These are phyloP conservation scores for Speoplatyrhinus poulsoni DNA, from an alignment of 2,113 vertebrate genomes.

Conservation along the genomic window DNA sequence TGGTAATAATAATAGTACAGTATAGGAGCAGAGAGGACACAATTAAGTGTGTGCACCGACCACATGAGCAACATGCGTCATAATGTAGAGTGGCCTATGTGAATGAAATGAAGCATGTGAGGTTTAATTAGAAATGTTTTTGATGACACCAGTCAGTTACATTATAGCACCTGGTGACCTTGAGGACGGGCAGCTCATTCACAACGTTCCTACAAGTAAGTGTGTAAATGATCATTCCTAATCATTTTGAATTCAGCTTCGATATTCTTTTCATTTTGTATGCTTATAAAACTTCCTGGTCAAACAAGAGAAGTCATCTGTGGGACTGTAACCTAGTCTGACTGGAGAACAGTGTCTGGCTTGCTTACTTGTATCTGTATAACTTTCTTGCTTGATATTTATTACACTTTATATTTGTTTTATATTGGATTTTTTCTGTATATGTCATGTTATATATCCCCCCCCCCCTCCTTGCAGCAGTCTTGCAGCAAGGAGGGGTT, in stretches of 20 bases:
- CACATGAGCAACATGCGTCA: constrained; percentile 31
- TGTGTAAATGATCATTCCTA: background rate
- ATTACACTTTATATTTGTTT: background rate
- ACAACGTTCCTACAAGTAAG: constrained; percentile 20
- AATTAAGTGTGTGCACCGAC: too few species aligned
- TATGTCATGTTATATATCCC: background rate
- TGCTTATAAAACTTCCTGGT: background rate
- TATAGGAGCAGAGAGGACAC: too few species aligned
- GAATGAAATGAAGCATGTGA: constrained; percentile 59
- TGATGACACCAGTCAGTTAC: constrained; percentile 27
- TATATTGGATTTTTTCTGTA: background rate
- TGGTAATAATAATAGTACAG: too few species aligned
- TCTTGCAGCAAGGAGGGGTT: too few species aligned
- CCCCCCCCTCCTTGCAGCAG: background rate
- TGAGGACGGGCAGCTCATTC: constrained; percentile 1
- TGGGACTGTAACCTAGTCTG: too few species aligned
- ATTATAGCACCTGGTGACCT: constrained; percentile 10
- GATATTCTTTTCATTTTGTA: background rate
- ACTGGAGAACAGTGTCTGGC: too few species aligned
- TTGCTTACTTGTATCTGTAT: too few species aligned
- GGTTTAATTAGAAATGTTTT: constrained; percentile 65
- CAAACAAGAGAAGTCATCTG: too few species aligned
- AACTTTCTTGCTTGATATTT: background rate
- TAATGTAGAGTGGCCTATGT: constrained; percentile 7
- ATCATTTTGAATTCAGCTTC: too few species aligned